Conservation (phyloP, 2,888 invertebrate genomes). For the Linnaemya vulpina region DNA sequence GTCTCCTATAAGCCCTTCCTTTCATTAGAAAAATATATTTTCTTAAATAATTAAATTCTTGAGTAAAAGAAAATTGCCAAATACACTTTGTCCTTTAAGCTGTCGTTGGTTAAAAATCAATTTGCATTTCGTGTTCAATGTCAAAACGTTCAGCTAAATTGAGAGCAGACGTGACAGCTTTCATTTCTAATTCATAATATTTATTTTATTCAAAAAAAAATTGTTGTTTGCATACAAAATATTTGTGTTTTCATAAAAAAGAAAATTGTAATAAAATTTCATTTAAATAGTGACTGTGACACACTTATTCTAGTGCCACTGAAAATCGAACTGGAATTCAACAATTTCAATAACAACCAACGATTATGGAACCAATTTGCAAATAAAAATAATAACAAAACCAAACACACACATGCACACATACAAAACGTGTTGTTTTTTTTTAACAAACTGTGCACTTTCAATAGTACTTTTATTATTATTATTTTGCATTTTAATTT, state of each 20-base stretch:
- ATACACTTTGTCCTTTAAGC: too few relatives aligned
- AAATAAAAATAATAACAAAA: constrained; percentile 55
- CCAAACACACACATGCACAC: constrained; percentile 8
- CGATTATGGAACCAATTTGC: constrained; percentile 60
- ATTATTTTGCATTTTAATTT: neutral
- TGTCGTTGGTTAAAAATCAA: neutral
- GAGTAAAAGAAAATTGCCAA: neutral
- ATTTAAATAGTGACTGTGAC: constrained; percentile 24
- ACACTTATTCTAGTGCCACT: neutral
- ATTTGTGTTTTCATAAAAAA: neutral
- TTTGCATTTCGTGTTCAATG: neutral
- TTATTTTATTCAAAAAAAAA: neutral
- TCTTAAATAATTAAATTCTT: neutral
- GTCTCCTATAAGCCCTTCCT: too few relatives aligned
- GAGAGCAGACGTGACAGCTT: neutral
- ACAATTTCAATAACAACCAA: constrained; percentile 48
- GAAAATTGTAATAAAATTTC: constrained; percentile 26
- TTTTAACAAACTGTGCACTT: constrained; percentile 22
- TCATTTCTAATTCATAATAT: neutral
- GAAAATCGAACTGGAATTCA: constrained; percentile 24
- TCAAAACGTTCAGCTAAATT: neutral
- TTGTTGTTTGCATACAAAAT: neutral
- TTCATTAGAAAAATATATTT: too few relatives aligned
- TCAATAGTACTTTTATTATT: neutral
- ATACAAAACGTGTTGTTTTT: constrained; percentile 50